A percentile compares a stretch with the other conserved stretches of the same genome.
Conservation (phyloP, 2,113 vertebrate genomes). For the Neomonachus schauinslandi region DNA sequence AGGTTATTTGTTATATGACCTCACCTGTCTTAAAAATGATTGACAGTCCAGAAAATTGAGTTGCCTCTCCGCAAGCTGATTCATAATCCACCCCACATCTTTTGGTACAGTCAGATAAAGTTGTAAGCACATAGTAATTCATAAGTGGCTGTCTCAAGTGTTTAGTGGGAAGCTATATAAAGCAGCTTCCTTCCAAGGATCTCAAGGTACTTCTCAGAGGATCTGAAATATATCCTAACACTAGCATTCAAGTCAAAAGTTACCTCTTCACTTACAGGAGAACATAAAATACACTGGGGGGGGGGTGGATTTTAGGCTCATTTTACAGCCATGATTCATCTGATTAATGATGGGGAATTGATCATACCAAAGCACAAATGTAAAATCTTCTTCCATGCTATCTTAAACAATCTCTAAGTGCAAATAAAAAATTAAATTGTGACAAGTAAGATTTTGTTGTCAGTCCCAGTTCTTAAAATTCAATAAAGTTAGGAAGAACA, state of each 20-base stretch:
- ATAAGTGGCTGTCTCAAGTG: conserved; percentile 23
- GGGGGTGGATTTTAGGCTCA: background rate
- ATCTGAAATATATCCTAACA: conserved; percentile 54
- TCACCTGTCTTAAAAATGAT: conserved; percentile 53
- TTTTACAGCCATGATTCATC: background rate
- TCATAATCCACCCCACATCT: background rate
- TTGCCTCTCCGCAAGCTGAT: background rate
- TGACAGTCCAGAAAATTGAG: conserved; percentile 59
- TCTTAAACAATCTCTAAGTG: conserved; percentile 25
- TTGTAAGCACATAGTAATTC: conserved; percentile 29
- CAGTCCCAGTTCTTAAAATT: background rate
- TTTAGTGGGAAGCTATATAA: conserved; percentile 25
- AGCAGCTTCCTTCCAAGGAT: background rate
- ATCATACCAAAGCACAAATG: conserved; percentile 27
- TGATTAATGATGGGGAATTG: conserved; percentile 35
- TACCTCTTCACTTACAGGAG: conserved; percentile 1
- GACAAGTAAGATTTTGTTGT: background rate
- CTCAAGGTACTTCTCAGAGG: conserved; percentile 9
- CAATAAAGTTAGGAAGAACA: background rate
- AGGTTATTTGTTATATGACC: conserved; percentile 10
- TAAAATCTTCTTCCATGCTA: background rate
- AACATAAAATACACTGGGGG: background rate
- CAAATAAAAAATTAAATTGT: background rate
- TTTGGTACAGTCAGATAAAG: conserved; percentile 33
- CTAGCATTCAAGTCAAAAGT: conserved; percentile 13